Base-by-base conservation (phyloP, 2,888 invertebrate species). In the Hypsopygia costalis region DNA sequence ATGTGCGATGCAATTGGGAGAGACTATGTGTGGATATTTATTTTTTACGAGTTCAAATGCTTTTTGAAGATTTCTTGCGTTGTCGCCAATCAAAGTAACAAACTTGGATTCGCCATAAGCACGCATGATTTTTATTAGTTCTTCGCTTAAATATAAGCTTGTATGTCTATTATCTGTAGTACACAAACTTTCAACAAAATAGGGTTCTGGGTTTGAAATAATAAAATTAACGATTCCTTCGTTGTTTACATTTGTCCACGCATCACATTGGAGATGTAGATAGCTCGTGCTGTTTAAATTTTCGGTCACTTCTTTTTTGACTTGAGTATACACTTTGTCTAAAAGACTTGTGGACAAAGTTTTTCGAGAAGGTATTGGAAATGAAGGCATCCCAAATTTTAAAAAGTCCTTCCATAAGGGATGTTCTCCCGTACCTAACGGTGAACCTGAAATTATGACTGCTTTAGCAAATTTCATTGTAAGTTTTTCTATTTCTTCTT, bases 11-110 rank as follows among this genome's bases (percentile, higher is more conserved):
- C 41, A 44, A 11, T 27, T 22, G 8, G 41, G 36, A 8, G 29
- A 5, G 4, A 32, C 16, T 27, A 39, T 29, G n/a, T 43, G 37
- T 40, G 41, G 44, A 44, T 36, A 32, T 30, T 36, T 10, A 16
- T 16, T 9, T 41, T 44, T 40, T 6, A 47, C 28, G n/a, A 44
- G 31, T 16, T 42, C 16, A 41, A 48, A 43, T 31, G 48, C 43
- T 36, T 44, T 48, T 43, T 44, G 44, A 8, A 47, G 12, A 29
- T 47, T 47, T 30, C 25, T 38, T 6, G 47, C 42, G 16, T 44
- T 45, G 20, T 48, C 43, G 16, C 48, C 45, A 11, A 44, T 44
- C 10, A 44, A 10, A 21, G 40, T 34, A 36, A 44, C 22, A 25
- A 44, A 43, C 28, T 44, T 44, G 22, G 31, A 10, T 6, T 40